phyloP scores from a whole-genome alignment of 1,140 invertebrate species.

The Dinoponera quadriceps region DNA sequence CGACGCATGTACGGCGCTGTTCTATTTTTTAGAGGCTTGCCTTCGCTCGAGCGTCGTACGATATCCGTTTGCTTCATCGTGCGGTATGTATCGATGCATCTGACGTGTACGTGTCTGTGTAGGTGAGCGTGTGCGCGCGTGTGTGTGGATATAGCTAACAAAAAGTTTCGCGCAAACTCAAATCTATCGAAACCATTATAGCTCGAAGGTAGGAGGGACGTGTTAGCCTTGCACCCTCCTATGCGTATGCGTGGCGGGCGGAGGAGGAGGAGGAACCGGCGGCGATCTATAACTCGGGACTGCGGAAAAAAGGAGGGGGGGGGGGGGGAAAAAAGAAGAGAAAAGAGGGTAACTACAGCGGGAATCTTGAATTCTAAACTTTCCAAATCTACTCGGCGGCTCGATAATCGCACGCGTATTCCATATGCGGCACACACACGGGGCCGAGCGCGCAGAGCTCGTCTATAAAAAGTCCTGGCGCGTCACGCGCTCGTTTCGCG shows the following conservation, averaged over 20 bases:
- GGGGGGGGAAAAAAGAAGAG: neutral
- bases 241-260: slow-evolving; percentile 9
- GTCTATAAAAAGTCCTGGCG: slow-evolving; percentile 29
- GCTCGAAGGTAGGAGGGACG: neutral
- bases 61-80: too few species aligned
- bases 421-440: too few species aligned
- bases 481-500: neutral
- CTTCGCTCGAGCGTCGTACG: too few species aligned
- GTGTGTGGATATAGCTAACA: neutral
- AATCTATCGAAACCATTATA: slow-evolving; percentile 43
- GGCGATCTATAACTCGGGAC: slow-evolving; percentile 14
- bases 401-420: neutral
- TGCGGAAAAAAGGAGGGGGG: neutral
- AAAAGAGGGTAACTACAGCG: neutral
- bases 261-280: neutral
- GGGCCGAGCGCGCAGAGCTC: neutral
- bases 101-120: too few species aligned
- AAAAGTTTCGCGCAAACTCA: slow-evolving; percentile 22
- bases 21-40: too few species aligned
- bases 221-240: slow-evolving; percentile 18
- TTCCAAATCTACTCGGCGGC: slow-evolving; percentile 38
- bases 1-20: too few species aligned
- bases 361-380: slow-evolving; percentile 61
- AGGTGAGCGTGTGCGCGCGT: too few species aligned
- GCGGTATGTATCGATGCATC: too few species aligned